phyloP scores from a whole-genome alignment of 2,113 vertebrate species.

The Natator depressus region DNA sequence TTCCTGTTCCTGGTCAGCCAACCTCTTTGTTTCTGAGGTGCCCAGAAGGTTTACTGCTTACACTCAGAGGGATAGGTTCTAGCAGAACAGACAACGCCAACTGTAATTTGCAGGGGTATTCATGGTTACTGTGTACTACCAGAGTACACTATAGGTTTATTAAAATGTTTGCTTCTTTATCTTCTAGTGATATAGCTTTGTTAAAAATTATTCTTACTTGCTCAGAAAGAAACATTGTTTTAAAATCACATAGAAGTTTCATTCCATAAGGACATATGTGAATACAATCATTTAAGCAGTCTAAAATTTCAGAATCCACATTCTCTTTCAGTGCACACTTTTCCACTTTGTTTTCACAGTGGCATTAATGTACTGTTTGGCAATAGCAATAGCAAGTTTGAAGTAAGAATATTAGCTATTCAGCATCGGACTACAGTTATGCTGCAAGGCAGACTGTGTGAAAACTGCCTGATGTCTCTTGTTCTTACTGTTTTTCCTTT shows the following conservation, averaged over 20 bases:
- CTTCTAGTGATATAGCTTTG: neutral
- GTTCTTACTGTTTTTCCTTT: neutral
- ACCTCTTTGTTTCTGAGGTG: neutral
- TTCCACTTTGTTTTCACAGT: accelerated
- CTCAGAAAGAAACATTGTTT: neutral
- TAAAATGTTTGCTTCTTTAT: slow-evolving; percentile 29
- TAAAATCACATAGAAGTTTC: neutral
- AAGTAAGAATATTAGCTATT: neutral
- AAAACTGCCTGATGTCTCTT: neutral
- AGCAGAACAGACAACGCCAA: neutral
- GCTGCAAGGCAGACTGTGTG: neutral
- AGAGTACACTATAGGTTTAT: neutral
- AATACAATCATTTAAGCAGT: neutral
- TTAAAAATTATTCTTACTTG: neutral
- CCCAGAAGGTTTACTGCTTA: neutral
- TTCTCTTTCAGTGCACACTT: neutral
- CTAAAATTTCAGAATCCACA: neutral
- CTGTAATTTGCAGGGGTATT: neutral
- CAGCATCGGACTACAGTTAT: neutral
- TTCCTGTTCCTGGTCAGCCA: neutral
- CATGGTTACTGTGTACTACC: neutral
- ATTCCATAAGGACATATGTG: neutral
- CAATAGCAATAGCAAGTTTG: neutral
- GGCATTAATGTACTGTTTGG: neutral
- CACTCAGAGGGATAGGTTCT: neutral